A percentile compares a stretch with the other conserved stretches of the same genome.
phyloP scores from a whole-genome alignment of 2,888 invertebrate genomes.

The Dicranocentrus wangi region DNA sequence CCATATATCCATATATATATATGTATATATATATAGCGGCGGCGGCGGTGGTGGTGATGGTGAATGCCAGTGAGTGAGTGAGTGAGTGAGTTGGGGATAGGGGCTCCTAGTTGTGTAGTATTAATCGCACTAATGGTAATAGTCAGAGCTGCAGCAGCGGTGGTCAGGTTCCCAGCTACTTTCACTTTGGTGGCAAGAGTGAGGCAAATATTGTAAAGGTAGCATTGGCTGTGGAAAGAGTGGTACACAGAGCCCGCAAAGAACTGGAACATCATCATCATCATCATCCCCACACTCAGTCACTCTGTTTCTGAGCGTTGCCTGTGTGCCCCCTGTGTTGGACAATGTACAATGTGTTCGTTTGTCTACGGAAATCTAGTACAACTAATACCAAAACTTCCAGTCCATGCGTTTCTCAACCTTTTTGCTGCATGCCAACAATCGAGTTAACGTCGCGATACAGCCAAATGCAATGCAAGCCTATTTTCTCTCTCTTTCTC shows the following conservation, averaged over 20 bases:
- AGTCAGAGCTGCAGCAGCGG: slow-evolving; percentile 13
- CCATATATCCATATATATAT: no score
- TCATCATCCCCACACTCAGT: slow-evolving; percentile 6
- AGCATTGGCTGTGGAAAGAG: slow-evolving; percentile 22
- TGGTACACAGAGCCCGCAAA: slow-evolving; percentile 28
- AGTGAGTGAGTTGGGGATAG: not conserved
- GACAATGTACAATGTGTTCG: slow-evolving; percentile 37
- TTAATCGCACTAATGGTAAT: slow-evolving; percentile 44
- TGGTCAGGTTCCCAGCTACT: slow-evolving; percentile 45
- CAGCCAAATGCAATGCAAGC: not conserved
- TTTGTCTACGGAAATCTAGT: slow-evolving; percentile 36
- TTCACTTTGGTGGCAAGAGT: slow-evolving; percentile 43
- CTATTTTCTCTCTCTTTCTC: not conserved
- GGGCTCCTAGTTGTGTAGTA: slow-evolving; percentile 15
- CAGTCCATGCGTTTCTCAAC: slow-evolving; percentile 10
- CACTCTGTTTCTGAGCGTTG: no score
- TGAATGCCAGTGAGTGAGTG: no score
- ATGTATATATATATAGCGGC: no score
- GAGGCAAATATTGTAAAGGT: slow-evolving; percentile 31
- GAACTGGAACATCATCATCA: slow-evolving; percentile 39
- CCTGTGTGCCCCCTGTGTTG: no score
- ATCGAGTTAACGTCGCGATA: slow-evolving; percentile 35
- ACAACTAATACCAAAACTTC: slow-evolving; percentile 20
- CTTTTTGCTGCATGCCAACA: slow-evolving; percentile 28
- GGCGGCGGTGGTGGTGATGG: no score